These are phyloP conservation scores for Macaria liturata DNA, from an alignment of 2,888 invertebrate genomes.

Conservation along the genomic window DNA sequence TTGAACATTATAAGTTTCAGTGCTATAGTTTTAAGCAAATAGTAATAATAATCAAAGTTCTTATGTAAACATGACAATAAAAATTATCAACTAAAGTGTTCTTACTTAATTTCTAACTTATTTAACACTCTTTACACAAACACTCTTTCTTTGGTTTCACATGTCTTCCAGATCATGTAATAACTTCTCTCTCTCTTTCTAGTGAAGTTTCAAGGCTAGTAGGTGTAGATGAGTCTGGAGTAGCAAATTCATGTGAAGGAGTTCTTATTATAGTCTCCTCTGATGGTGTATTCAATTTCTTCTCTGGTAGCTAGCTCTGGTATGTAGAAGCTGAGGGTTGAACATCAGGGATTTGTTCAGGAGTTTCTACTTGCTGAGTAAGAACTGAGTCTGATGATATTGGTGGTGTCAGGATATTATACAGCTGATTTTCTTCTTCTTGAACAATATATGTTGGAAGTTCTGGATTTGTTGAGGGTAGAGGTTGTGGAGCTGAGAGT, in stretches of 20 bases:
- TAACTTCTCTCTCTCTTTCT: conserved; percentile 2
- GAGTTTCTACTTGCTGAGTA: not conserved
- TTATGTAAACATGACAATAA: conserved; percentile 1
- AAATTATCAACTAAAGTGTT: not conserved
- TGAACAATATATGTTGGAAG: not conserved
- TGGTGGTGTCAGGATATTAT: not conserved
- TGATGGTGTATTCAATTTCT: not conserved
- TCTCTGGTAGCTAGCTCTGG: conserved; percentile 1
- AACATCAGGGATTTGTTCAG: not conserved
- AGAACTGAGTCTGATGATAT: not conserved
- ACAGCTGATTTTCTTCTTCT: not conserved
- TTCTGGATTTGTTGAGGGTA: conserved; percentile 1
- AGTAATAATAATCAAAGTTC: not conserved
- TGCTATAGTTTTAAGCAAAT: not conserved
- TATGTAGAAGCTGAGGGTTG: not conserved
- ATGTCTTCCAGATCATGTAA: not conserved
- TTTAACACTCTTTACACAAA: conserved; percentile 4
- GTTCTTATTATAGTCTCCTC: not conserved
- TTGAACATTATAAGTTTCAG: conserved; percentile 3
- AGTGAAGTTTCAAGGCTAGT: conserved; percentile 2
- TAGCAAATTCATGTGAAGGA: not conserved
- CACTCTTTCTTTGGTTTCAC: conserved; percentile 3
- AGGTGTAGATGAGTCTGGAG: conserved; percentile 3
- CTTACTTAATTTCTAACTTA: not conserved
- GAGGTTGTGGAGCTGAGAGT: not conserved